These are phyloP conservation scores for Stenurella melanura DNA, from an alignment of 2,888 invertebrate genomes.

Conservation along the genomic window DNA sequence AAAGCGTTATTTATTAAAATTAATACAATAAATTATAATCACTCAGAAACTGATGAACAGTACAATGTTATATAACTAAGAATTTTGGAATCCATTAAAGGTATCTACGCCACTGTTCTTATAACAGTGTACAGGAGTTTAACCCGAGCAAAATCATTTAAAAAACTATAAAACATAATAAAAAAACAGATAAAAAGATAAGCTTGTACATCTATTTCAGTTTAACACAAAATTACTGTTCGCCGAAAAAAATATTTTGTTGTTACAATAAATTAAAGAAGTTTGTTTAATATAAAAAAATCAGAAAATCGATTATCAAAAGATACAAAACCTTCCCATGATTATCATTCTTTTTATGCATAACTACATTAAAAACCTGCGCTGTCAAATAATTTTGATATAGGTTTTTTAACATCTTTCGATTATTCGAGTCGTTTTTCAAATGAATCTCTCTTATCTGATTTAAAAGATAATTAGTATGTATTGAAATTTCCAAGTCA, in stretches of 20 bases:
- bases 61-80: too few relatives aligned
- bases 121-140: neutral
- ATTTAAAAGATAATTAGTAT: constrained; percentile 73
- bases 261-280: constrained; percentile 29
- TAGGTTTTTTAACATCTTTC: constrained; percentile 59
- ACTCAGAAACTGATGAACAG: too few relatives aligned
- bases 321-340: constrained; percentile 49
- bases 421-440: constrained; percentile 63
- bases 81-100: too few relatives aligned
- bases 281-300: constrained; percentile 31
- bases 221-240: neutral
- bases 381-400: constrained; percentile 61
- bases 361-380: constrained; percentile 52
- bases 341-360: constrained; percentile 53
- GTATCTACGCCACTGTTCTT: neutral
- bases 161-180: neutral
- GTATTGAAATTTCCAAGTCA: constrained; percentile 73
- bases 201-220: neutral
- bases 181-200: neutral
- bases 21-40: too few relatives aligned
- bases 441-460: constrained; percentile 72
- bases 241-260: constrained; percentile 21
- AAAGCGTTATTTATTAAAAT: too few relatives aligned
- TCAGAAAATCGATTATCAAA: constrained; percentile 38
- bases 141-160: neutral